These are phyloP conservation scores for Acrocephalus arundinaceus DNA, from an alignment of 2,113 vertebrate genomes.

Conservation along the genomic window DNA sequence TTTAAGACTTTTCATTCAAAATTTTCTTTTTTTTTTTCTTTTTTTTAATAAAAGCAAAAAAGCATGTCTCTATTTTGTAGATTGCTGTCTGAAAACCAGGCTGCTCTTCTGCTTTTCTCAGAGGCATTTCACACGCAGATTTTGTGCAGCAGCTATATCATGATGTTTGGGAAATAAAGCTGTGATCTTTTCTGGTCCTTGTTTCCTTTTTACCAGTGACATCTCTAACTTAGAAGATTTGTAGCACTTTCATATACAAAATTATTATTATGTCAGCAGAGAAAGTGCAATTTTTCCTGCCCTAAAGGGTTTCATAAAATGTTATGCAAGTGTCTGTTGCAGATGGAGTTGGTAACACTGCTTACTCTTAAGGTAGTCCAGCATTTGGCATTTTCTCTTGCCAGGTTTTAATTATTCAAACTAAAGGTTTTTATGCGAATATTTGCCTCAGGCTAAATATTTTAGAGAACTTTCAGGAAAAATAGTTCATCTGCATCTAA, in stretches of 20 bases:
- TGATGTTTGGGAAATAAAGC: neutral
- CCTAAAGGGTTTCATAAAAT: conserved; percentile 19
- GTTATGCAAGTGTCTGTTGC: conserved; percentile 22
- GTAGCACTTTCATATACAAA: neutral
- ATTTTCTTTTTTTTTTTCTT: neutral
- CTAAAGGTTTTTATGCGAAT: conserved; percentile 33
- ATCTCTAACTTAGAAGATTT: neutral
- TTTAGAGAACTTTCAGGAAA: conserved; percentile 17
- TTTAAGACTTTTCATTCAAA: neutral
- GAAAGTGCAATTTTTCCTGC: conserved; percentile 1
- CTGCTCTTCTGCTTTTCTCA: neutral
- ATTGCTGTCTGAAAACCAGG: neutral
- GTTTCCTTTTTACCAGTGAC: conserved; percentile 20
- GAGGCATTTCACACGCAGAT: neutral
- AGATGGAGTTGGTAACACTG: conserved; percentile 1
- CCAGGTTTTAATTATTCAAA: conserved; percentile 53
- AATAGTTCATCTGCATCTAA: neutral
- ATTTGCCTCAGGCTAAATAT: conserved; percentile 34
- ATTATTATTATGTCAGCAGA: conserved; percentile 30
- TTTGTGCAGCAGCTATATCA: neutral
- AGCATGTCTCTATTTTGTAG: neutral
- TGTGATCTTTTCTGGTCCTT: conserved; percentile 5
- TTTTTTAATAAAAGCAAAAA: neutral
- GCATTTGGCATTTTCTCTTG: conserved; percentile 25
- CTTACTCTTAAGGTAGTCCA: conserved; percentile 42